Conservation (phyloP, 1,140 invertebrate species). For the Harpegnathos saltator region DNA sequence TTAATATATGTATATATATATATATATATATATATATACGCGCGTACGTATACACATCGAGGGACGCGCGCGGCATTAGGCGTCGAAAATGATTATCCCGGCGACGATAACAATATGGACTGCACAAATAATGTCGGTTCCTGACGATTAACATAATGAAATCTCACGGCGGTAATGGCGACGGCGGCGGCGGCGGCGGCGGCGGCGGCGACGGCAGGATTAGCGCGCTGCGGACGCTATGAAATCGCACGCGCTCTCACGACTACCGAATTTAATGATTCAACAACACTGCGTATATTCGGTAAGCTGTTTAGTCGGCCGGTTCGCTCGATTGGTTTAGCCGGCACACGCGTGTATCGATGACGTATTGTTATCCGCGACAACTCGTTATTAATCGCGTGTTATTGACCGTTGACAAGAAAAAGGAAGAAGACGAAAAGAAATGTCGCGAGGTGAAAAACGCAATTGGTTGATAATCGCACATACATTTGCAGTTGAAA, state of each 20-base stretch:
- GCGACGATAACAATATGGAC: constrained; percentile 18
- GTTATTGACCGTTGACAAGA: too few species aligned
- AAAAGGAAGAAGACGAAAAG: too few species aligned
- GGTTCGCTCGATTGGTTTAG: neutral
- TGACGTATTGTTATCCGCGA: constrained; percentile 8
- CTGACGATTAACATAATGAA: constrained; percentile 54
- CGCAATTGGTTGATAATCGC: too few species aligned
- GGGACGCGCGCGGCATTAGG: neutral
- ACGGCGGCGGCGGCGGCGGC: too few species aligned
- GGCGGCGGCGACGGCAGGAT: too few species aligned
- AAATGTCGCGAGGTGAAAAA: too few species aligned
- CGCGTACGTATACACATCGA: neutral
- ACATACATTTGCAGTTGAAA: too few species aligned
- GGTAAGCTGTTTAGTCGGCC: constrained; percentile 33
- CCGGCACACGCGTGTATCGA: neutral
- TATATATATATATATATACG: too few species aligned
- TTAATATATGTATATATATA: too few species aligned
- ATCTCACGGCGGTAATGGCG: neutral
- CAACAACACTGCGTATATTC: constrained; percentile 23
- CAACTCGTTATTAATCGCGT: neutral
- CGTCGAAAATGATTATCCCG: constrained; percentile 30
- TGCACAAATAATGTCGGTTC: constrained; percentile 11
- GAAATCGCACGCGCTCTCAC: constrained; percentile 11
- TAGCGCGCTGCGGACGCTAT: neutral
- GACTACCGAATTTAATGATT: constrained; percentile 40